Evolutionary conservation across 2,113 vertebrate genomes (phyloP).

Genomic region (Fregetta grallaria): DNA sequence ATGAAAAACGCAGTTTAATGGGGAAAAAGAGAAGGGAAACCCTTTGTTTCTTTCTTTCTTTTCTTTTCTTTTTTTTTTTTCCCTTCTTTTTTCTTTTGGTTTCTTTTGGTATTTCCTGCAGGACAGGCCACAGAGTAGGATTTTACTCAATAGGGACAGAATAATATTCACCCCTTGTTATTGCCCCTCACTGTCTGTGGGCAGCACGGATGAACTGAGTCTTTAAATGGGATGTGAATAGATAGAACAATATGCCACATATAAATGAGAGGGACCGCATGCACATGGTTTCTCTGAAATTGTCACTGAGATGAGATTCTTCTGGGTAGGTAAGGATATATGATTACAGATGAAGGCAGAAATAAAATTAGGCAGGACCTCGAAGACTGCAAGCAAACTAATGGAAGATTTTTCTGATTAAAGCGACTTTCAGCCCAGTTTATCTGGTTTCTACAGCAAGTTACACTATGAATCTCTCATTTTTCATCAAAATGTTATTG

Average conservation of each 20-base stretch:
- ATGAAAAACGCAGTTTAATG: background rate
- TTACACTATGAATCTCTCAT: background rate
- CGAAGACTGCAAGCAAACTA: background rate
- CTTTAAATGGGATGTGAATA: background rate
- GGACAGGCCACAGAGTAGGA: background rate
- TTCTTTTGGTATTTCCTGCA: background rate
- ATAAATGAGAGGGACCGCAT: background rate
- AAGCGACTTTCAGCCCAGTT: background rate
- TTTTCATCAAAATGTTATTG: background rate
- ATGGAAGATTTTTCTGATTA: background rate
- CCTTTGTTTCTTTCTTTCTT: background rate
- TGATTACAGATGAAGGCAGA: background rate
- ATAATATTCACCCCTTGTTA: background rate
- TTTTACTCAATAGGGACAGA: background rate
- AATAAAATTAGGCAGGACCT: background rate
- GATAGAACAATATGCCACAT: background rate
- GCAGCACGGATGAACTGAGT: background rate
- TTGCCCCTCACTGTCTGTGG: background rate
- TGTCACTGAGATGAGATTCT: background rate
- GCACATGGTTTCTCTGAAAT: background rate
- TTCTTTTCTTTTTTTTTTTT: background rate
- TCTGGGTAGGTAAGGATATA: background rate
- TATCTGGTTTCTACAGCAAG: background rate
- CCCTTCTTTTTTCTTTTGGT: background rate
- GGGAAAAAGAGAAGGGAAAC: background rate